phyloP scores from a whole-genome alignment of 1,140 invertebrate genomes.

The Aporrectodea caliginosa region DNA sequence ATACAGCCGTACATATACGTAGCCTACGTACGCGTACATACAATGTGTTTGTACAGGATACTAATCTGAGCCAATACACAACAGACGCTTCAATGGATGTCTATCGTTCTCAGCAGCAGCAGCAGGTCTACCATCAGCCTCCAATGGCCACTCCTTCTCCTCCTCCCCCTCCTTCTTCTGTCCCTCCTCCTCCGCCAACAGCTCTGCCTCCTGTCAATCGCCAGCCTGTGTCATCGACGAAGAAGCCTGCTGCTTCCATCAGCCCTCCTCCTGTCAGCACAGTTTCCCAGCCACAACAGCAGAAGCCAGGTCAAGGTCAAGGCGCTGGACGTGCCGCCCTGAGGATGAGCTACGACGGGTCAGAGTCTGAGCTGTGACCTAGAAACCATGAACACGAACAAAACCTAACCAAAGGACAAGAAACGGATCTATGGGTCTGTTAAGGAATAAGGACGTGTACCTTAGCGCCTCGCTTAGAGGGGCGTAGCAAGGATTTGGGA shows the following conservation, averaged over 20 bases:
- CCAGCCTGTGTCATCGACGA: background rate
- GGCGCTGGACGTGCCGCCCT: background rate
- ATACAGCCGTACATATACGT: background rate
- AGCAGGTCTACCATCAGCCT: background rate
- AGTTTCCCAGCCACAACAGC: background rate
- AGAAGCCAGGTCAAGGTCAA: background rate
- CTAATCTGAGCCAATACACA: background rate
- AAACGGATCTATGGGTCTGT: no score
- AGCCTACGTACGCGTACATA: no score
- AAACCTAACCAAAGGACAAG: no score
- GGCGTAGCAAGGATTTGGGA: no score
- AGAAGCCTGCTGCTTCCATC: background rate
- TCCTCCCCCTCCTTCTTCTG: background rate
- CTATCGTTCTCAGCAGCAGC: no score
- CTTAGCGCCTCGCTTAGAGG: no score
- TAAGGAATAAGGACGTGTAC: no score
- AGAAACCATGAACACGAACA: no score
- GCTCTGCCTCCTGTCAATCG: background rate
- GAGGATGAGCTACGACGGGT: background rate
- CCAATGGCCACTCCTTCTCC: background rate
- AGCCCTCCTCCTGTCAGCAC: background rate
- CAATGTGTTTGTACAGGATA: no score
- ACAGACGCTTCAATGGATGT: background rate
- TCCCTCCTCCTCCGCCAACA: background rate
- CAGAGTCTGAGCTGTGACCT: background rate